phyloP scores from a whole-genome alignment of 2,888 invertebrate species.

The Tenthredo livida region DNA sequence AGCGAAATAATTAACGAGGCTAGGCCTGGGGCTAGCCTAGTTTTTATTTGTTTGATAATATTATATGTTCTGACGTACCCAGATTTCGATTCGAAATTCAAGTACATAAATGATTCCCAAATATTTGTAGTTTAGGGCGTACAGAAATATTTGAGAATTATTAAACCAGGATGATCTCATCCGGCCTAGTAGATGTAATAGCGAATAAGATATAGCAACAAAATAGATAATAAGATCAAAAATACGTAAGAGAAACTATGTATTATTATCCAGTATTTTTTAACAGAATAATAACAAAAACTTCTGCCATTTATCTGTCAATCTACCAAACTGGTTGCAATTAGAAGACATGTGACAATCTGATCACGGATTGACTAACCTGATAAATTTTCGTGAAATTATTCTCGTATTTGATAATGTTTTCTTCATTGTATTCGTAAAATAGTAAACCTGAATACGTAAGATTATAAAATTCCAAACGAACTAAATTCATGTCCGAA shows the following conservation, averaged over 20 bases:
- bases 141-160: not conserved
- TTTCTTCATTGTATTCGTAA: constrained; percentile 43
- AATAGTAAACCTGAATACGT: constrained; percentile 22
- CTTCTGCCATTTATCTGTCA: constrained; percentile 47
- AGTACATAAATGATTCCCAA: constrained; percentile 64
- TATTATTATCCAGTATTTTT: constrained; percentile 55
- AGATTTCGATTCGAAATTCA: constrained; percentile 62
- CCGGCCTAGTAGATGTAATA: not conserved
- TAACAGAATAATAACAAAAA: constrained; percentile 45
- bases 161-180: not conserved
- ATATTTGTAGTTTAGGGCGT: constrained; percentile 52
- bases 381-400: constrained; percentile 43
- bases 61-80: constrained; percentile 33
- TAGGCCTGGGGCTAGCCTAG: not conserved
- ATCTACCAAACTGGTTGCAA: not conserved
- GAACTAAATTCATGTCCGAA: constrained; percentile 42
- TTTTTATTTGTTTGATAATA: not conserved
- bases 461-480: constrained; percentile 32
- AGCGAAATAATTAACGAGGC: not conserved
- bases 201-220: constrained; percentile 4
- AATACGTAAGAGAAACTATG: constrained; percentile 24
- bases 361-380: constrained; percentile 35
- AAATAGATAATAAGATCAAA: constrained; percentile 46
- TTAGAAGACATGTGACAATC: constrained; percentile 48
- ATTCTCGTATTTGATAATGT: constrained; percentile 47